Percentiles rank a stretch among this genome's conserved stretches.
phyloP scores from a whole-genome alignment of 2,888 invertebrate species.

The Elaeidobius kamerunicus region DNA sequence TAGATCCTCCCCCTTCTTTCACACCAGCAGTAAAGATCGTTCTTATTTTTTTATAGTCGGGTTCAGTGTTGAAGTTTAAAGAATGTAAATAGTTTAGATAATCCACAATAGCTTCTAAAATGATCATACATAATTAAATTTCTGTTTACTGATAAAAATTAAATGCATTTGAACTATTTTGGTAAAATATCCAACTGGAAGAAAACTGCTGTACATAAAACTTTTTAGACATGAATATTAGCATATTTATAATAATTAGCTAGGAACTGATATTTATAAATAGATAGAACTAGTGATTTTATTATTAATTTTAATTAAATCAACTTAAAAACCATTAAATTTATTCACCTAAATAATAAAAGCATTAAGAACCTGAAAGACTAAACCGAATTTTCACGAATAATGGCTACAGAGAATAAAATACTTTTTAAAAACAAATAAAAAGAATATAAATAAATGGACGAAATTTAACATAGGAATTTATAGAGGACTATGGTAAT shows the following conservation, averaged over 20 bases:
- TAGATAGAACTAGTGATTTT: too few species aligned
- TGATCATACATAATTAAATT: too few species aligned
- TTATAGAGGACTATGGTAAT: too few species aligned
- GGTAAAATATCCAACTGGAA: not conserved
- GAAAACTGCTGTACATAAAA: not conserved
- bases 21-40: slow-evolving; percentile 64
- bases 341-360: too few species aligned
- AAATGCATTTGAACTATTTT: not conserved
- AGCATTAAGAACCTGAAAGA: too few species aligned
- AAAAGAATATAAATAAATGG: too few species aligned
- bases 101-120: slow-evolving; percentile 59
- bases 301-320: not conserved
- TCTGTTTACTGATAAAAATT: too few species aligned
- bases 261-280: too few species aligned
- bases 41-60: slow-evolving; percentile 71
- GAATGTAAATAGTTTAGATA: slow-evolving; percentile 67
- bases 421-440: too few species aligned
- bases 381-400: too few species aligned
- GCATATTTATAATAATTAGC: not conserved
- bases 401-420: too few species aligned
- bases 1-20: slow-evolving; percentile 57
- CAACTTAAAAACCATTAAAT: slow-evolving; percentile 8
- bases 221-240: not conserved
- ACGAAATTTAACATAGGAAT: too few species aligned
- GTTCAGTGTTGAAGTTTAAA: slow-evolving; percentile 66